Conservation (phyloP, 2,113 vertebrate species). For the Alectura lathami region DNA sequence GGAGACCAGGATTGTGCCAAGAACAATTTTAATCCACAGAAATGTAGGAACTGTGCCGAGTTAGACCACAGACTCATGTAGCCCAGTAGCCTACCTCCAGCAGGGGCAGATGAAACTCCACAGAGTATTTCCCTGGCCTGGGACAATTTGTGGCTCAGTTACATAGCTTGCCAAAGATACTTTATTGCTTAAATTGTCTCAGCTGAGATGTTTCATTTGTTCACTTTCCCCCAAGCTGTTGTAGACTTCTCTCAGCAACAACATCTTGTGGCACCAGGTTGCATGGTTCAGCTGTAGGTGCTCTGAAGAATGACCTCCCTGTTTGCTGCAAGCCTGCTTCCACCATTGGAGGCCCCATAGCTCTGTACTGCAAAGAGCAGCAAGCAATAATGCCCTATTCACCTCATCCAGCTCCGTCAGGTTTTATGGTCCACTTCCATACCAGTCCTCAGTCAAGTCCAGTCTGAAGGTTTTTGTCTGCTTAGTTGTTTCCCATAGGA, state of each 20-base stretch:
- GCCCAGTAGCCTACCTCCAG: neutral
- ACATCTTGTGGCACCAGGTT: neutral
- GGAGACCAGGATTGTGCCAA: neutral
- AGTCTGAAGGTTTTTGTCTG: conserved; percentile 19
- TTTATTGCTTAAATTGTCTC: neutral
- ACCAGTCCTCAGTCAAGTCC: neutral
- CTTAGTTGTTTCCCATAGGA: conserved; percentile 42
- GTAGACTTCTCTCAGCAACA: neutral
- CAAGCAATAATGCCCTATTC: neutral
- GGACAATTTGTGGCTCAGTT: neutral
- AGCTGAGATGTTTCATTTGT: neutral
- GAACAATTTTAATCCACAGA: neutral
- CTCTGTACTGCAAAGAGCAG: neutral
- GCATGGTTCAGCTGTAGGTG: neutral
- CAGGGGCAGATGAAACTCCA: neutral
- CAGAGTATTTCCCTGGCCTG: neutral
- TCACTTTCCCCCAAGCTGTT: neutral
- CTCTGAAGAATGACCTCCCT: neutral
- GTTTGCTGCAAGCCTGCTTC: neutral
- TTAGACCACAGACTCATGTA: neutral
- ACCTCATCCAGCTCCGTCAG: neutral
- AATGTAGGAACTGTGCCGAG: neutral
- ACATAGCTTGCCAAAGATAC: neutral
- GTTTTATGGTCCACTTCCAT: neutral
- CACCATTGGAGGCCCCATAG: neutral